Percentiles rank a stretch among this genome's conserved stretches.
Conservation (phyloP, 2,113 vertebrate species). For the Mobula birostris region DNA sequence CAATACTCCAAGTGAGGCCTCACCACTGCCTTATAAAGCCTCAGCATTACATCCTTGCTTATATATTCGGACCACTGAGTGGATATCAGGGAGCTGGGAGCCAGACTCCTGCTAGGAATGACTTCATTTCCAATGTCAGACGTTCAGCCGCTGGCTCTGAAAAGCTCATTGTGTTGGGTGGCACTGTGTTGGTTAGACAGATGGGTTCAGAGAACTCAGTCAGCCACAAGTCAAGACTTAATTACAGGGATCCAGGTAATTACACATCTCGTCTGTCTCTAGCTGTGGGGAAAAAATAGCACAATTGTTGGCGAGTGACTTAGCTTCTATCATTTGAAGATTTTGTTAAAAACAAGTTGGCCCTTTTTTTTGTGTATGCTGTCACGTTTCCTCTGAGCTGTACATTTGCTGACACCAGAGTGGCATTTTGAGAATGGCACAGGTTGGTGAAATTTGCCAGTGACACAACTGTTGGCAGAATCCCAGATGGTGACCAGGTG, state of each 20-base stretch:
- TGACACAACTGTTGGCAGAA: no score
- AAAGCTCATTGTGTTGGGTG: not conserved
- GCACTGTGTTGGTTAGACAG: not conserved
- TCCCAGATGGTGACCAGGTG: no score
- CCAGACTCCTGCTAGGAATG: not conserved
- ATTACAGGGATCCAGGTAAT: slow-evolving; percentile 17
- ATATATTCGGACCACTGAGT: no score
- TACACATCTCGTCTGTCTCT: slow-evolving; percentile 2
- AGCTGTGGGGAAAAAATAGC: not conserved
- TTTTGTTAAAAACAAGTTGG: not conserved
- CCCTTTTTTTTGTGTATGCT: not conserved
- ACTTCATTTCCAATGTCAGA: not conserved
- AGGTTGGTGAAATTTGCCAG: no score
- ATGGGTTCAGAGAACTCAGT: slow-evolving; percentile 5
- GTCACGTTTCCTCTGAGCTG: not conserved
- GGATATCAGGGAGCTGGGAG: not conserved
- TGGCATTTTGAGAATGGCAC: not conserved
- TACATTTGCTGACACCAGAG: not conserved
- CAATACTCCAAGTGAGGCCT: no score
- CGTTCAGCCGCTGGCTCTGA: not conserved
- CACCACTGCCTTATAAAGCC: no score
- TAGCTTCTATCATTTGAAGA: not conserved
- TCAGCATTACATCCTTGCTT: no score
- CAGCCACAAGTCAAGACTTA: not conserved
- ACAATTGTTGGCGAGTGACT: no score